Base-by-base conservation (phyloP, 2,888 invertebrate genomes). In the Melanotus villosus region DNA sequence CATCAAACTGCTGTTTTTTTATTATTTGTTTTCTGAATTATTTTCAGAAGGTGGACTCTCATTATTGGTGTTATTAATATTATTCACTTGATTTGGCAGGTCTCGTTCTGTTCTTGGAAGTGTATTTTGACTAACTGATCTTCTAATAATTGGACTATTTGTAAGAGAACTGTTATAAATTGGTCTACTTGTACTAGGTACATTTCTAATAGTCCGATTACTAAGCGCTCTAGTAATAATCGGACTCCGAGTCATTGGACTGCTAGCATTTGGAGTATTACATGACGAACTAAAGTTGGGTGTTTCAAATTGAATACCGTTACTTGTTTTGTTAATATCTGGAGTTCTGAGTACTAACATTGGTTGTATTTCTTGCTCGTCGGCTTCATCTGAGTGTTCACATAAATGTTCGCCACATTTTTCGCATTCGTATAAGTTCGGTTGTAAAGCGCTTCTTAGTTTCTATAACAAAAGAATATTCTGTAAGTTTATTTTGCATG, bases 361-460 rank as follows among this genome's bases (percentile, higher is more conserved):
- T 7, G 72, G 73, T 64, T 76, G 67, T n/a, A 57, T 60, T 65
- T 81, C 80, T 50, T 78, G 75, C 21, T 80, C 81, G 18, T 80
- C 80, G 10, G 79, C 78, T 52, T 78, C 78, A 26, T 89, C 86
- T 14, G 80, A 74, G 76, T 90, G 90, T 76, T 93, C 93, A 81
- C 94, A 94, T 87, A 95, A 92, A 80, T 90, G 89, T 74, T 92
- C 90, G 14, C 92, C 92, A 79, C 96, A 93, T 80, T 88, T 87
- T 74, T 88, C 89, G 78, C 91, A 94, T 78, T 93, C 93, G 78
- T 91, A 91, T 75, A 94, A 88, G 71, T 91, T 90, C 4, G 95
- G 93, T 74, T 91, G 90, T 70, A 94, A 87, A 4, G 94, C 90
- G 80, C 90, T 89, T 78, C 88, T 89, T 56, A 95, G 84, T 90